Evolutionary conservation across 2,113 vertebrate species (phyloP).

Genomic region (Salvelinus alpinus): DNA sequence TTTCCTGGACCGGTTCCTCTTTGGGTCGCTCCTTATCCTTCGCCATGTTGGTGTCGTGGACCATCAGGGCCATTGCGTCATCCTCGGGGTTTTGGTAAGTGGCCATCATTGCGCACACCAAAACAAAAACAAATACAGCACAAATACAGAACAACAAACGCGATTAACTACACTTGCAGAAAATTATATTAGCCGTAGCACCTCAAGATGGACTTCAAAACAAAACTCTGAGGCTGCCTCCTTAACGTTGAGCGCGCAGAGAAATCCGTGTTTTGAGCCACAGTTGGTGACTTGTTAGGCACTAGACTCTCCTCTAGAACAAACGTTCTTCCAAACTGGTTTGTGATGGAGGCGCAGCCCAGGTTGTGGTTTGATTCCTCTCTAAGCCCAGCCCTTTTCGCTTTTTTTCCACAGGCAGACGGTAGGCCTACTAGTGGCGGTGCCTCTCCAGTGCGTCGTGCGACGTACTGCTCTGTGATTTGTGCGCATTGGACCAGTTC

Average conservation of each 20-base stretch:
- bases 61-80: conserved; percentile 79
- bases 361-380: conserved; percentile 62
- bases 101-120: conserved; percentile 83
- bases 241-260: conserved; percentile 13
- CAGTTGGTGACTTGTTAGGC: conserved; percentile 20
- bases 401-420: conserved; percentile 41
- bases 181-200: conserved; percentile 8
- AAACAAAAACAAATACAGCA: conserved; percentile 58
- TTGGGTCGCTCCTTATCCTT: conserved; percentile 81
- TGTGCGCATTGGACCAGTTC: conserved; percentile 59
- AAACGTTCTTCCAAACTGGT: conserved; percentile 59
- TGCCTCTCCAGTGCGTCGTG: conserved; percentile 26
- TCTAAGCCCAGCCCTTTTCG: conserved; percentile 67
- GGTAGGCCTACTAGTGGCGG: conserved; percentile 26
- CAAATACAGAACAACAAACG: conserved; percentile 24
- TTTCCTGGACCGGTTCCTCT: conserved; percentile 78
- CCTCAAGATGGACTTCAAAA: conserved; percentile 28
- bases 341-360: conserved; percentile 61
- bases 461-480: conserved; percentile 65
- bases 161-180: neutral
- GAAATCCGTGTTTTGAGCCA: conserved; percentile 35
- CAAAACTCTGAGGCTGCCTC: conserved; percentile 11
- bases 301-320: conserved; percentile 52
- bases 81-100: conserved; percentile 86
- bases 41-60: conserved; percentile 75